Conservation (phyloP, 1,140 invertebrate genomes). For the Diabrotica virgifera region DNA sequence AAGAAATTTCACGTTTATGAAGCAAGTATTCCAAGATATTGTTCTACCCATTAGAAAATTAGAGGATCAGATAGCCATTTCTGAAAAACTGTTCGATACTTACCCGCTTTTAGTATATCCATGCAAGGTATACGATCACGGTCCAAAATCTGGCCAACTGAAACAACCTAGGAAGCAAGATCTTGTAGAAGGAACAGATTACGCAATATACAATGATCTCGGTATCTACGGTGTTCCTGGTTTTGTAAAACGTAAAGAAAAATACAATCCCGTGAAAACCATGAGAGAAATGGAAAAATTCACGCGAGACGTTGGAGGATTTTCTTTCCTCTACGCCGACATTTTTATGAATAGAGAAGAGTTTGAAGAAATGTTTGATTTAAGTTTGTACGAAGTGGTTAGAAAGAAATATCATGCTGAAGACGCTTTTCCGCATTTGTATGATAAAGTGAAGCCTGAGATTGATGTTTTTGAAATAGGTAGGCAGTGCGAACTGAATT, state of each 20-base stretch:
- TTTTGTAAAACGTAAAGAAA: conserved; percentile 50
- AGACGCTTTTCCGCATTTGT: conserved; percentile 53
- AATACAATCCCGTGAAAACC: conserved; percentile 53
- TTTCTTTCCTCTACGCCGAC: conserved; percentile 63
- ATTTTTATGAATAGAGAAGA: conserved; percentile 60
- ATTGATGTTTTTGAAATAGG: conserved; percentile 65
- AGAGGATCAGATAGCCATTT: conserved; percentile 54
- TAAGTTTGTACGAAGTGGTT: conserved; percentile 52
- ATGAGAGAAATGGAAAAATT: conserved; percentile 59
- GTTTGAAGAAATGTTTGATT: conserved; percentile 57
- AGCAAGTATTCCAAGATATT: conserved; percentile 59
- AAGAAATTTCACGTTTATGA: conserved; percentile 56
- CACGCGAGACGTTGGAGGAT: conserved; percentile 55
- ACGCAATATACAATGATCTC: conserved; percentile 56
- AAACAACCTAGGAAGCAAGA: conserved; percentile 49
- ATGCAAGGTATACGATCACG: conserved; percentile 56
- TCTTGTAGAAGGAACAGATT: conserved; percentile 53
- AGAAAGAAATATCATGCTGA: conserved; percentile 53
- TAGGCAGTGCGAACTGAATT: conserved; percentile 41
- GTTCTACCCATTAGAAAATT: conserved; percentile 55
- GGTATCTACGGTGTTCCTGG: conserved; percentile 59
- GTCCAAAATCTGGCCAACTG: conserved; percentile 49
- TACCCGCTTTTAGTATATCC: conserved; percentile 58
- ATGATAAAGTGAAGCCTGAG: conserved; percentile 64
- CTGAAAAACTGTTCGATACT: conserved; percentile 53